Percentiles rank a stretch among this genome's conserved stretches.
Evolutionary conservation across 2,113 vertebrate genomes (phyloP).

Genomic region (Gallinago media): DNA sequence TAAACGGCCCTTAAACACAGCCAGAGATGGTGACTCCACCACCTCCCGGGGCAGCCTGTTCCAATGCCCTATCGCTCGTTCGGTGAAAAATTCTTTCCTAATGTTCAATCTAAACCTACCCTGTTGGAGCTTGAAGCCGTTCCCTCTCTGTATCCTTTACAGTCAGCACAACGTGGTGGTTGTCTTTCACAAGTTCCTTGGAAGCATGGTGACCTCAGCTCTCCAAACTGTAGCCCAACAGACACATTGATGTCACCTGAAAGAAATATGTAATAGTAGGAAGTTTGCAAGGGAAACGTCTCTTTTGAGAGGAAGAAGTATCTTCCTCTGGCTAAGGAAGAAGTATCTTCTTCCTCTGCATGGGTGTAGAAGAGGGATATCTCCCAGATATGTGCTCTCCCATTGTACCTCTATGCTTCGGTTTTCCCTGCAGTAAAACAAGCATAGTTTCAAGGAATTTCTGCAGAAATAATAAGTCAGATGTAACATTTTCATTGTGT

Average conservation of each 20-base stretch:
- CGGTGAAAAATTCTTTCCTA: too few relatives aligned
- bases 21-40: too few relatives aligned
- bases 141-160: too few relatives aligned
- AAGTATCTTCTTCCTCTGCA: too few relatives aligned
- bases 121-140: too few relatives aligned
- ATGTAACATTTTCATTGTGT: not conserved
- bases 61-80: too few relatives aligned
- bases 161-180: rapidly evolving
- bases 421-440: not conserved
- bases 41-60: too few relatives aligned
- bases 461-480: not conserved
- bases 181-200: not conserved
- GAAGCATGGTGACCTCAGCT: not conserved
- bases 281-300: not conserved
- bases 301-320: not conserved
- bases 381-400: not conserved
- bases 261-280: not conserved
- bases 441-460: not conserved
- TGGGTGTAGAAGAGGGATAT: not conserved
- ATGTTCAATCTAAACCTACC: too few relatives aligned
- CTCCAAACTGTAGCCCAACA: not conserved
- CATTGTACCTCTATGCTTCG: not conserved
- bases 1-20: too few relatives aligned
- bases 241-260: not conserved
- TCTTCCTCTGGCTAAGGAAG: too few relatives aligned